phyloP scores from a whole-genome alignment of 1,140 invertebrate genomes.

The Drosophila rhopaloa region DNA sequence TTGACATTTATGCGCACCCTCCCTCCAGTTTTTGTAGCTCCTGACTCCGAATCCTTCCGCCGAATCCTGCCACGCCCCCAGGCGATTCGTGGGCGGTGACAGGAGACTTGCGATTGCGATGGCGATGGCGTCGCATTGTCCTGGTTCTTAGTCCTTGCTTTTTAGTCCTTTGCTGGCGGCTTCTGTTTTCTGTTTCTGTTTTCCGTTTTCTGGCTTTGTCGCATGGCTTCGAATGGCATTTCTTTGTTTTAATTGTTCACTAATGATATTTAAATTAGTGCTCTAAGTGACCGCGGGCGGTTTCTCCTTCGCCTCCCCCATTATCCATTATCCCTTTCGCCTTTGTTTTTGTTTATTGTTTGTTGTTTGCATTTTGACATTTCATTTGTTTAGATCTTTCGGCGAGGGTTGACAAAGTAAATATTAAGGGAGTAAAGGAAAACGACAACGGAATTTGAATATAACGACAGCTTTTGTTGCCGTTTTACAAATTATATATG shows the following conservation, averaged over 20 bases:
- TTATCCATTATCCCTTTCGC: constrained; percentile 21
- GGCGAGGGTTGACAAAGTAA: constrained; percentile 17
- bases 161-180: constrained; percentile 7
- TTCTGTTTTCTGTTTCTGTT: neutral
- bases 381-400: constrained; percentile 35
- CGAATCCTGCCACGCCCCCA: constrained; percentile 2
- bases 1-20: constrained; percentile 64
- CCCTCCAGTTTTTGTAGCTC: constrained; percentile 10
- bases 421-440: no score
- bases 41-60: neutral
- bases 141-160: neutral
- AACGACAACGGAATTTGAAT: neutral
- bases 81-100: constrained; percentile 58
- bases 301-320: constrained; percentile 16
- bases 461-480: neutral
- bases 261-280: constrained; percentile 81
- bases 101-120: constrained; percentile 33
- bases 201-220: constrained; percentile 21
- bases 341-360: constrained; percentile 34
- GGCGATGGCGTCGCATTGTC: constrained; percentile 39
- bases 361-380: constrained; percentile 43
- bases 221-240: constrained; percentile 16
- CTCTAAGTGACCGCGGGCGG: constrained; percentile 68
- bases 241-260: constrained; percentile 75
- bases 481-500: neutral